phyloP scores from a whole-genome alignment of 2,797 vertebrate genomes.

The Sarcoramphus papa region DNA sequence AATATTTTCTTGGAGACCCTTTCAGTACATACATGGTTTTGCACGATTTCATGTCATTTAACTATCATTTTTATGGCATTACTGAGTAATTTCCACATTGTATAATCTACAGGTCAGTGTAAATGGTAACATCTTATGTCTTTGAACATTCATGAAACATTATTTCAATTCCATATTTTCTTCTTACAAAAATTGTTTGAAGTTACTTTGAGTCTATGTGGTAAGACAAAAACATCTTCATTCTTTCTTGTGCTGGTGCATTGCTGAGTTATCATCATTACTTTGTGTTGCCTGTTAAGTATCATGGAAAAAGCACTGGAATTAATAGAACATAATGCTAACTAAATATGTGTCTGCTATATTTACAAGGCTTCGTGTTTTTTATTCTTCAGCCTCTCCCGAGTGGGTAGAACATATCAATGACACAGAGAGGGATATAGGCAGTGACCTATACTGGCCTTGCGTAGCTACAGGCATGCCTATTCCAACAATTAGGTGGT shows the following conservation, averaged over 20 bases:
- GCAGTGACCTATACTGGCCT: conserved; percentile 87
- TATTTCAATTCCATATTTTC: neutral
- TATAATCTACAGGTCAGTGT: neutral
- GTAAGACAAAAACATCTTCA: neutral
- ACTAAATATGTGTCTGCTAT: neutral
- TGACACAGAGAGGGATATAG: conserved; percentile 87
- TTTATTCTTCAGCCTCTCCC: conserved; percentile 81
- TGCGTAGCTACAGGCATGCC: conserved; percentile 90
- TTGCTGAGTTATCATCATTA: neutral
- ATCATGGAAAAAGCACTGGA: neutral
- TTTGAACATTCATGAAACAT: neutral
- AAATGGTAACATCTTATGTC: neutral
- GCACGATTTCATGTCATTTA: neutral
- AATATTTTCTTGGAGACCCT: neutral
- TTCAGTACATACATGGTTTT: neutral
- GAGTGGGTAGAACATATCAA: conserved; percentile 92
- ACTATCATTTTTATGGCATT: neutral
- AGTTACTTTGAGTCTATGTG: neutral
- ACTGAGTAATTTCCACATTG: neutral
- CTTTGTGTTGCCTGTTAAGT: neutral
- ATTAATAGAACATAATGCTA: neutral
- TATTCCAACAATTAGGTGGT: conserved; percentile 86
- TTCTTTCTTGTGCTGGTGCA: neutral
- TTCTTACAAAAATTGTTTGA: neutral
- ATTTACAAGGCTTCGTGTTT: neutral